Base-by-base conservation (phyloP, 2,888 invertebrate species). In the Ferrisia virgata region DNA sequence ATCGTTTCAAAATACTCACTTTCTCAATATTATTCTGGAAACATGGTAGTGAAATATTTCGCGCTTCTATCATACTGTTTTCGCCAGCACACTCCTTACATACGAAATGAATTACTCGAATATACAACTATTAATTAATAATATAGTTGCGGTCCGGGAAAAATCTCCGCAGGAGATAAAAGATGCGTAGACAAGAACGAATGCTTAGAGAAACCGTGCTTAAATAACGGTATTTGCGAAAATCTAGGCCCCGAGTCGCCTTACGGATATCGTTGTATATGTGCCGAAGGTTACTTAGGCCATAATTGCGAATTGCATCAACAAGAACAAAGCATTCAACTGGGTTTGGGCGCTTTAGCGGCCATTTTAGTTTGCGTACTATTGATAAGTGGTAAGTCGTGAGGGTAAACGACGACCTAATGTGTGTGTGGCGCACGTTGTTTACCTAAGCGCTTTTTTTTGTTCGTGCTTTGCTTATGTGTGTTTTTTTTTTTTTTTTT, bases 301-400 rank as follows among this genome's bases (percentile, higher is more conserved):
- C 95, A 95, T 89, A 95, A 96, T 91, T 97, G 98, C 90, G 96
- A 96, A 89, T 93, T 96, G 87, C 94, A 96, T 86, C 95, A 96
- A 89, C 97, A 98, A 89, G 97, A 96, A 87, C 96, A 96, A 90
- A 96, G 96, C 86, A 92, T 98, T 88, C 96, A 97, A 88, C 93
- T 99, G 89, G 96, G 97, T 91, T 96, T 96, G 93, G 97, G 97
- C 87, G 98, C 98, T 86, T 92, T 99, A 87, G 96, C 98, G 86
- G 97, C 98, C 88, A 98, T 99, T 89, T 92, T 99, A 89, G 96
- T 98, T 90, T 98, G 98, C 91, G 93, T 98, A 88, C 93, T 98
- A 90, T 95, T 97, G 89, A 96, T 99, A 88, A 93, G 98, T 90
- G 94, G 98, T 98, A 93, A 96, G 96, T 94, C 64, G 43, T 25